Percentiles rank a stretch among this genome's conserved stretches.
Conservation (phyloP, 2,113 vertebrate genomes). For the rat (Rattus norvegicus) region DNA sequence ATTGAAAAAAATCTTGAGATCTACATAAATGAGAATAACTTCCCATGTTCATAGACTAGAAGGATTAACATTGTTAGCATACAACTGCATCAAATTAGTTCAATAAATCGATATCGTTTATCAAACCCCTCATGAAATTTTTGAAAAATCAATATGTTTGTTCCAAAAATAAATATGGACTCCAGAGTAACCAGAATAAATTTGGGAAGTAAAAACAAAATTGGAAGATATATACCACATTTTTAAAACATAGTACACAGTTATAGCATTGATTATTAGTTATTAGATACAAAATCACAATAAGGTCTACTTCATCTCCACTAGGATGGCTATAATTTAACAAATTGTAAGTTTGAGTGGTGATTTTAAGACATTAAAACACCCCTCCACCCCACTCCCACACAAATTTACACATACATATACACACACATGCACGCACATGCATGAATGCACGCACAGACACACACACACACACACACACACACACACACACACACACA, state of each 20-base stretch:
- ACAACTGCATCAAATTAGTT: not conserved
- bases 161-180: not conserved
- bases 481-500: not conserved
- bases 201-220: not conserved
- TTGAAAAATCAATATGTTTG: not conserved
- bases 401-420: too few species aligned
- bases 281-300: not conserved
- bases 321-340: not conserved
- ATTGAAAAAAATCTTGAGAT: not conserved
- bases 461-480: too few species aligned
- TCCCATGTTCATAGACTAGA: not conserved
- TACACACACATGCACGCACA: too few species aligned
- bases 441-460: too few species aligned
- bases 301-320: not conserved
- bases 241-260: not conserved
- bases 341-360: not conserved
- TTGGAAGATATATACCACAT: not conserved
- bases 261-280: not conserved
- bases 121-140: not conserved
- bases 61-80: not conserved
- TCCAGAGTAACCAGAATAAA: not conserved
- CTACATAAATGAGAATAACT: not conserved
- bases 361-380: not conserved
- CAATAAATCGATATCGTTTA: not conserved
- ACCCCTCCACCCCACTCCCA: not conserved